phyloP scores from a whole-genome alignment of 2,113 vertebrate species.

The Diphyllodes magnificus region DNA sequence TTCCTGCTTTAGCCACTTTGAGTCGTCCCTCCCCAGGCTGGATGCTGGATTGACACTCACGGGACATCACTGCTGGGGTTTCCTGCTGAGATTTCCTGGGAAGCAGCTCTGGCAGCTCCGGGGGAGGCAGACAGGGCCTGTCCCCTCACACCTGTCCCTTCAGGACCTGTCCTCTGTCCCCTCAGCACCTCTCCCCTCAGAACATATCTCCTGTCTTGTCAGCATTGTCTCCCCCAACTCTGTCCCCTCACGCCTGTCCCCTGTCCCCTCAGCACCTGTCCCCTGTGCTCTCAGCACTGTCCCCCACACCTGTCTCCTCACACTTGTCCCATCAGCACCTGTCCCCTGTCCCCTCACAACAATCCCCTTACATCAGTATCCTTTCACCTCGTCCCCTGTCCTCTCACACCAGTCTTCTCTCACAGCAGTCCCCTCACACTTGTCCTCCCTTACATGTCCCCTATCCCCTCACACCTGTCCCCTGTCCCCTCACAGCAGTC shows the following conservation, averaged over 20 bases:
- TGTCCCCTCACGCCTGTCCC: background rate
- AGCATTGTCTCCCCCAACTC: background rate
- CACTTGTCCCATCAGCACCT: background rate
- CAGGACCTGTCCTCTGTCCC: background rate
- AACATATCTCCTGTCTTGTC: no score
- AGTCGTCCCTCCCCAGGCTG: rapidly evolving
- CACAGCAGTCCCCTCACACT: no score
- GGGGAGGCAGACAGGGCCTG: background rate
- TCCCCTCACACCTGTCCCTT: no score
- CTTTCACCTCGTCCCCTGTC: background rate
- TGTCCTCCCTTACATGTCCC: no score
- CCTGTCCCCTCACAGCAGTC: no score
- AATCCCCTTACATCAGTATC: no score
- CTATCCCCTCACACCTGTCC: background rate
- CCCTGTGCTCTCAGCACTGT: background rate
- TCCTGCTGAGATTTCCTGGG: background rate
- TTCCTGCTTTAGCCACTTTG: background rate
- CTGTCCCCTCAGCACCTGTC: background rate
- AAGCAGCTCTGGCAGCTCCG: background rate
- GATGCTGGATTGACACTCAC: rapidly evolving
- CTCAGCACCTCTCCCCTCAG: background rate
- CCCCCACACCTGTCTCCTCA: background rate
- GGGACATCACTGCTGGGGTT: background rate
- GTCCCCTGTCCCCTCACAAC: background rate
- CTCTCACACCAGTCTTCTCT: background rate